Evolutionary conservation across 2,888 invertebrate species (phyloP), one percentile per base, ranked within the genome.

Genomic region (Sinotaia quadrata): DNA sequence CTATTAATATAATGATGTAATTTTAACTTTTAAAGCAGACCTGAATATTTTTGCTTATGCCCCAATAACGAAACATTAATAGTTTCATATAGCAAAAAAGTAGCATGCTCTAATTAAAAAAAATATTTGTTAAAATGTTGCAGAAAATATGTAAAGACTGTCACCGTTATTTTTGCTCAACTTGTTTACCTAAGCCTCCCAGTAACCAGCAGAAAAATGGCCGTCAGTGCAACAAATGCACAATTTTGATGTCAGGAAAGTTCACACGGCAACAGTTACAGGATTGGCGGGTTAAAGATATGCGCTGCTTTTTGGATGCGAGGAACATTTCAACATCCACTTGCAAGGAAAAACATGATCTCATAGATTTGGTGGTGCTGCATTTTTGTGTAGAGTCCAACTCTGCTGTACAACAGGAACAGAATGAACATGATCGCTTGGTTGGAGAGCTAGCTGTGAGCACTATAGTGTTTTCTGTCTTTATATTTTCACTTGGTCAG

Each of bases 321-420:
- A 78, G 80, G 29, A 81, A 81, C 67, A 82, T 87, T 27, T 77
- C 84, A 2, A 83, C 81, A 18, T 73, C 77, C 27, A 80, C 80
- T 29, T 87, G 87, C 72, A 80, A 72, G 47, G 88, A 88, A 73
- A 88, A 87, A 67, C 76, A 81, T 63, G 87, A 88, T 69, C 74
- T 88, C 18, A 82, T 86, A 31, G 87, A 87, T 36, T 72, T 87
- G 21, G 68, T 86, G 27, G 71, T 87, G 49, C 41, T 65, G n/a
- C 71, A 71, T 15, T 75, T 73, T 62, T 73, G 71, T 57, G 68
- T 60, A 63, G 59, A 67, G 29, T 67, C 67, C 2, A 49, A 12
- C n/a, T 63, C 51, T 37, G 56, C 67, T 15, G 70, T 73, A 21
- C 68, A 69, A 29, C 68, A 44, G 10, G 71, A 68, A 54, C 78